A percentile compares a stretch with the other conserved stretches of the same genome.
Conservation (phyloP, 2,888 invertebrate species). For the Ditylenchus weischeri region DNA sequence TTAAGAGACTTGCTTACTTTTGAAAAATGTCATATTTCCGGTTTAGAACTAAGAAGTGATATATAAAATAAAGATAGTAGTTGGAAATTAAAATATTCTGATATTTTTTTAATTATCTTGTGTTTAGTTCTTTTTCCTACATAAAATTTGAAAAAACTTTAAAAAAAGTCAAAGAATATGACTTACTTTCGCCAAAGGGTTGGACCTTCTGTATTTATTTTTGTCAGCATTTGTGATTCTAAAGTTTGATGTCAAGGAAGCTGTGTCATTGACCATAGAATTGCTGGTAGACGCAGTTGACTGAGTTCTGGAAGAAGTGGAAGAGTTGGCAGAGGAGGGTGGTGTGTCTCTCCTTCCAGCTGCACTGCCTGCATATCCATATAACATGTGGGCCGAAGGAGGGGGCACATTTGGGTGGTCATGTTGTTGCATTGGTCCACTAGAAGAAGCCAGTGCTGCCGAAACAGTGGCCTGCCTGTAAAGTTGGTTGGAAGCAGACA, state of each 20-base stretch:
- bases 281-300: not conserved
- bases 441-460: conserved; percentile 11
- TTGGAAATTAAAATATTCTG: too few relatives aligned
- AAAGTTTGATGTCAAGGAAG: not conserved
- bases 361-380: not conserved
- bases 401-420: conserved; percentile 8
- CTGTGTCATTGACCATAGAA: not conserved
- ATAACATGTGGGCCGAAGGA: not conserved
- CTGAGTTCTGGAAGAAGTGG: conserved; percentile 1
- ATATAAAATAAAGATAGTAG: too few relatives aligned
- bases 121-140: too few relatives aligned
- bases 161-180: too few relatives aligned
- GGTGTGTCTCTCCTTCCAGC: not conserved
- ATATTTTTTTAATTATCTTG: too few relatives aligned
- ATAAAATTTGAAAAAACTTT: too few relatives aligned
- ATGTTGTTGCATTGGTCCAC: not conserved
- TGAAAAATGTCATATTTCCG: too few relatives aligned
- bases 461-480: not conserved
- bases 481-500: not conserved
- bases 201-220: too few relatives aligned
- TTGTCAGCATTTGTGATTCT: not conserved
- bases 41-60: too few relatives aligned
- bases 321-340: not conserved
- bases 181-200: too few relatives aligned
- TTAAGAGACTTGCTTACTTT: too few relatives aligned